Conservation (phyloP, 2,888 invertebrate genomes). For the Mythimna pallens region DNA sequence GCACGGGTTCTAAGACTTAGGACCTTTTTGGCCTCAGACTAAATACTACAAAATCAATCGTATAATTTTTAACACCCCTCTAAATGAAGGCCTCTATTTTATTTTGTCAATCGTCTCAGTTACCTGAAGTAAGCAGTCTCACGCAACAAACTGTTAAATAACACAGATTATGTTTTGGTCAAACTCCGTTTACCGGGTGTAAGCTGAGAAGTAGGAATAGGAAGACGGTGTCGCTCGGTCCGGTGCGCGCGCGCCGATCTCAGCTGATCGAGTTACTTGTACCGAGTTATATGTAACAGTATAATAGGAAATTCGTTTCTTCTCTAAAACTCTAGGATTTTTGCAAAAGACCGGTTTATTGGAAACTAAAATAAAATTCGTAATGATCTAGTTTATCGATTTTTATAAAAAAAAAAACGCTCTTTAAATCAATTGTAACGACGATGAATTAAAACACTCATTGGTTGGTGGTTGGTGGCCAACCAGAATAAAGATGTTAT, state of each 20-base stretch:
- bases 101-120: slow-evolving; percentile 4
- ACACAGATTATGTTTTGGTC: slow-evolving; percentile 79
- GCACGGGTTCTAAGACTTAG: too few species aligned
- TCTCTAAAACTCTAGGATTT: background rate
- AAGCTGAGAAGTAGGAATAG: slow-evolving; percentile 88
- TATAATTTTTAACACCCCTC: background rate
- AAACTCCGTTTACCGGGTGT: slow-evolving; percentile 82
- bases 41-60: background rate
- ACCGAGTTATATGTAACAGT: slow-evolving; percentile 20
- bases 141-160: slow-evolving; percentile 76
- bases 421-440: too few species aligned
- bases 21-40: background rate
- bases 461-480: too few species aligned
- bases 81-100: background rate
- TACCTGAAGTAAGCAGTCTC: slow-evolving; percentile 39
- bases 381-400: background rate
- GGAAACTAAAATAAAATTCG: background rate
- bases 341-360: background rate
- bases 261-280: slow-evolving; percentile 84
- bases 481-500: background rate
- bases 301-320: background rate
- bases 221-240: slow-evolving; percentile 80
- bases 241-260: slow-evolving; percentile 84
- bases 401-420: background rate
- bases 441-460: background rate